Evolutionary conservation across 2,888 invertebrate genomes (phyloP), one percentile per base, ranked within the genome.

Genomic region (Cosmorhoe ocellata): DNA sequence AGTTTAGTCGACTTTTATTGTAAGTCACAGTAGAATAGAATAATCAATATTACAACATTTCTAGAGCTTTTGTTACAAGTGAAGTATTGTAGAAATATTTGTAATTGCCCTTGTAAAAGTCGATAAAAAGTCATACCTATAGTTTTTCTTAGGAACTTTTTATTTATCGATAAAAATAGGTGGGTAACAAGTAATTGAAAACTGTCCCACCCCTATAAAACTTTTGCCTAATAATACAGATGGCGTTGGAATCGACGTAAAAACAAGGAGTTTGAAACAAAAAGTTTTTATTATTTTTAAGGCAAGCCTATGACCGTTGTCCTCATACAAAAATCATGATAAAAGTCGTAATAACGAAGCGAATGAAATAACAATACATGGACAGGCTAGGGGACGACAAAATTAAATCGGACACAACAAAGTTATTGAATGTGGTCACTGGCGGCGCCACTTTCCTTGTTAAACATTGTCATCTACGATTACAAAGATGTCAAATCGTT

Each of bases 371-470:
- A 58, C 51, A 56, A 54, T 56, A 53, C 34, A 34, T 12, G 18
- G 26, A 28, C 22, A 39, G 41, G n/a, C n/a, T n/a, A n/a, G 34
- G 39, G 51, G 41, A 41, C 28, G 39, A 44, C 33, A 9, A 41
- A 52, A 58, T 56, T 56, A 47, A 56, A 56, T 43, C 33, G 31
- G 52, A 49, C 47, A 40, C 43, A 41, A 36, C 44, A 56, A 61
- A 49, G 36, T 38, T 53, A 51, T 51, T n/a, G 34, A 36, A 54
- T 58, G 55, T 59, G 54, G 56, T 60, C 43, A 56, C 55, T 59
- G 34, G 31, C 26, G 39, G 18, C 31, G 27, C 28, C 12, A 45
- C 40, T 46, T 51, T 41, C 12, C 11, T 43, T 38, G 14, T 26
- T n/a, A 27, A 33, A 33, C 10, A 32, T 18, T 9, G 11, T 10